Conservation (phyloP, 2,113 vertebrate species). For the Daubentonia madagascariensis region DNA sequence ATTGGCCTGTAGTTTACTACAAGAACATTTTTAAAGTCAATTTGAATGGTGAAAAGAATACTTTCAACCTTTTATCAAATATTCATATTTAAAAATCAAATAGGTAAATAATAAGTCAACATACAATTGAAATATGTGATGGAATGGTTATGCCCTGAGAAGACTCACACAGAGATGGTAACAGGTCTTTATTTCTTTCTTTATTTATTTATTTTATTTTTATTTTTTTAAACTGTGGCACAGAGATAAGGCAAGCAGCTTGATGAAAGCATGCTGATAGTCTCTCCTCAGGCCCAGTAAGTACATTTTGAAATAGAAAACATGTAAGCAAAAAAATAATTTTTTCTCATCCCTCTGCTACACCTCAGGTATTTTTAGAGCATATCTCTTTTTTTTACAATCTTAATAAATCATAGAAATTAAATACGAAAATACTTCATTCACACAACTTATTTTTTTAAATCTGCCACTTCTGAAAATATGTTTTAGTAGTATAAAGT, state of each 20-base stretch:
- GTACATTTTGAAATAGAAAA: background rate
- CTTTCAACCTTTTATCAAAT: background rate
- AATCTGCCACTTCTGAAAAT: background rate
- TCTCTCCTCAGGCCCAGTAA: background rate
- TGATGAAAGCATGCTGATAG: background rate
- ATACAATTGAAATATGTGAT: slow-evolving; percentile 42
- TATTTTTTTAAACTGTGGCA: background rate
- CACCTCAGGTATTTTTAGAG: background rate
- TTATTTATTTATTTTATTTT: background rate
- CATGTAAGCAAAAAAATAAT: background rate
- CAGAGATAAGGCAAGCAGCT: background rate
- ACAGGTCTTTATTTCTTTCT: background rate
- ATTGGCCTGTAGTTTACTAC: background rate
- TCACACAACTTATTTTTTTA: too few species aligned
- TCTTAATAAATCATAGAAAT: background rate
- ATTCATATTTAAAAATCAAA: background rate
- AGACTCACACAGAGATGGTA: background rate
- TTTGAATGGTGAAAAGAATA: background rate
- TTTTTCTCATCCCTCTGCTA: background rate
- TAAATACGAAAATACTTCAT: background rate
- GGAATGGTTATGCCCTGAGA: background rate
- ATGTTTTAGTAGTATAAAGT: background rate
- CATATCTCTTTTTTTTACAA: background rate
- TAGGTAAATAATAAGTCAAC: background rate
- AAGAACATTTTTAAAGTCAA: background rate